phyloP scores from a whole-genome alignment of 64 coral and sea anemone species.

The Porites lutea region DNA sequence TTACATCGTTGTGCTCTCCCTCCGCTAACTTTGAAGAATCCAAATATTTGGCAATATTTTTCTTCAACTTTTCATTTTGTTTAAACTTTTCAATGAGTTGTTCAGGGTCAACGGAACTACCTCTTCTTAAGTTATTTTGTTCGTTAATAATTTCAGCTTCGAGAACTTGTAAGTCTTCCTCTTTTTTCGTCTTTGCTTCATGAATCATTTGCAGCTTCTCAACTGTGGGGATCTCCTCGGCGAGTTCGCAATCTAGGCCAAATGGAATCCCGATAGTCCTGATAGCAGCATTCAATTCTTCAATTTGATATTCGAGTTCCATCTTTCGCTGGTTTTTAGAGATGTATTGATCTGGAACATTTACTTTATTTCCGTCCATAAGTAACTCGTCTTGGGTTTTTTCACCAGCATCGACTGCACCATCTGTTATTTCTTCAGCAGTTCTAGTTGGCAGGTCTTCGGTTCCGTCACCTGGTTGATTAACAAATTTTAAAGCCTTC shows the following conservation, averaged over 20 bases:
- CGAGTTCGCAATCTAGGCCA: background rate
- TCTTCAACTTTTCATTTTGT: slow-evolving; percentile 18
- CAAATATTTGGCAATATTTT: slow-evolving; percentile 1
- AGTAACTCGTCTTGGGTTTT: background rate
- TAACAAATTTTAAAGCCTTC: background rate
- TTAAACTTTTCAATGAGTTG: slow-evolving; percentile 20
- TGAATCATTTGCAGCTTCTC: background rate
- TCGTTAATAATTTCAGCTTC: slow-evolving; percentile 35
- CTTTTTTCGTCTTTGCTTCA: background rate
- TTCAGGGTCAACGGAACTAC: background rate
- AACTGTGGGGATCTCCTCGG: background rate
- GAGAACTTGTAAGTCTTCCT: slow-evolving; percentile 37
- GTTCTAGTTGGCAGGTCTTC: background rate
- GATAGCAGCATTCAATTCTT: background rate
- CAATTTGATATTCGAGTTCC: background rate
- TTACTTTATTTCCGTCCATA: background rate
- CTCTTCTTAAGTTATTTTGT: slow-evolving; percentile 4
- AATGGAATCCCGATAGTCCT: background rate
- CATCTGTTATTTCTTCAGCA: background rate
- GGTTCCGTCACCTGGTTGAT: background rate
- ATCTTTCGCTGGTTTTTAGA: background rate
- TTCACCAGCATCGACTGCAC: background rate
- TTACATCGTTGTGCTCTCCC: background rate
- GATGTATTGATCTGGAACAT: background rate
- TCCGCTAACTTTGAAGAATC: background rate